phyloP scores from a whole-genome alignment of 2,888 invertebrate genomes.

The Dione juno region DNA sequence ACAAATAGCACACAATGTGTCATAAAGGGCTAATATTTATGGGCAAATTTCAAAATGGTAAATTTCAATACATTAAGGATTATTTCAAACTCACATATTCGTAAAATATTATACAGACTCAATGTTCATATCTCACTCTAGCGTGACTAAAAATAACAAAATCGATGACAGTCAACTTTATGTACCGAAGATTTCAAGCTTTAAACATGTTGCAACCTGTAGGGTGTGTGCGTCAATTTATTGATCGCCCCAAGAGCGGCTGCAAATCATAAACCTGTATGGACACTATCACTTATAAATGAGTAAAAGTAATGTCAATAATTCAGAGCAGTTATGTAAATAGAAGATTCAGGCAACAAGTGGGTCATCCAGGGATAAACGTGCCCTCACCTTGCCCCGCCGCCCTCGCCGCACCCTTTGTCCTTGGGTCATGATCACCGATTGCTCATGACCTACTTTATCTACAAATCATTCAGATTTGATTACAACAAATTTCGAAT shows the following conservation, averaged over 20 bases:
- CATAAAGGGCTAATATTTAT: background rate
- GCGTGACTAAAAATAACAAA: constrained; percentile 27
- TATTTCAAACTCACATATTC: background rate
- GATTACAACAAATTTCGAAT: constrained; percentile 11
- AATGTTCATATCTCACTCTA: background rate
- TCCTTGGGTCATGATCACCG: constrained; percentile 73
- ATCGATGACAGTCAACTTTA: constrained; percentile 20
- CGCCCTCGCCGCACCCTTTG: constrained; percentile 37
- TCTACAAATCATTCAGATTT: constrained; percentile 58
- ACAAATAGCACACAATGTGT: background rate
- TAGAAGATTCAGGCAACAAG: constrained; percentile 76
- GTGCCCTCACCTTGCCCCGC: constrained; percentile 44
- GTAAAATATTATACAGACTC: background rate
- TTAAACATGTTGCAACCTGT: constrained; percentile 41
- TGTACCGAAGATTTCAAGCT: constrained; percentile 24
- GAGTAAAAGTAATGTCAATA: constrained; percentile 33
- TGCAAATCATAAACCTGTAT: constrained; percentile 38
- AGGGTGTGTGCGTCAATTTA: constrained; percentile 46
- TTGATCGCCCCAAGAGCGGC: constrained; percentile 40
- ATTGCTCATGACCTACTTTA: constrained; percentile 80
- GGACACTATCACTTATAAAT: constrained; percentile 29
- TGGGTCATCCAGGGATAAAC: constrained; percentile 71
- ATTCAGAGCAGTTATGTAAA: constrained; percentile 59
- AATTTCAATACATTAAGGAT: background rate
- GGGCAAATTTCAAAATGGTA: background rate